A percentile compares a stretch with the other conserved stretches of the same genome.
These are phyloP conservation scores for Nibea coibor DNA, from an alignment of 2,113 vertebrate species.

Conservation along the genomic window DNA sequence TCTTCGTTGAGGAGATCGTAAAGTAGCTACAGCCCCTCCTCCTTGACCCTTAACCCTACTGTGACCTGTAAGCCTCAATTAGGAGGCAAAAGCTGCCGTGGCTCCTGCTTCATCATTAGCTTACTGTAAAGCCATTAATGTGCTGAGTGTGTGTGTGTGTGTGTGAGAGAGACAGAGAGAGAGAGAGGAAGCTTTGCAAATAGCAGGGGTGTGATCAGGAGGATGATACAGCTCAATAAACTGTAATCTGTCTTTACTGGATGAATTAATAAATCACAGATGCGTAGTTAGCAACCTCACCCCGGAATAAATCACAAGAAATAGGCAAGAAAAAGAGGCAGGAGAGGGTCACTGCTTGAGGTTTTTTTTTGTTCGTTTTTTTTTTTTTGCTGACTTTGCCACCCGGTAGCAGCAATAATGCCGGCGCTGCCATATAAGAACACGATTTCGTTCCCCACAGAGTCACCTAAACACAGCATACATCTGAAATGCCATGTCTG, in stretches of 20 bases:
- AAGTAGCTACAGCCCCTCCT: slow-evolving; percentile 30
- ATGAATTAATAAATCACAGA: slow-evolving; percentile 25
- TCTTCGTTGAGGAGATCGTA: slow-evolving; percentile 16
- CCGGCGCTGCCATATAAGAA: neutral
- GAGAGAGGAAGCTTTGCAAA: slow-evolving; percentile 31
- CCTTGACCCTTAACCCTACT: slow-evolving; percentile 26
- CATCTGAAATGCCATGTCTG: neutral
- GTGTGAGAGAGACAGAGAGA: neutral
- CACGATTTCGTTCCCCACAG: neutral
- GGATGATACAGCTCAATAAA: slow-evolving; percentile 43
- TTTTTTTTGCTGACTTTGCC: neutral
- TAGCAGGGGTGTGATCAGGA: slow-evolving; percentile 26
- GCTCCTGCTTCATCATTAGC: slow-evolving; percentile 67
- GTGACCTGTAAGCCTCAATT: slow-evolving; percentile 56
- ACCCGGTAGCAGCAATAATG: neutral
- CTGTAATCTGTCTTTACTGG: slow-evolving; percentile 33
- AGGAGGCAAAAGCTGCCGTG: slow-evolving; percentile 39
- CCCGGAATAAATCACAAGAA: slow-evolving; percentile 20
- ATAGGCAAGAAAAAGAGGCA: neutral
- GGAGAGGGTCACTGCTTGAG: neutral
- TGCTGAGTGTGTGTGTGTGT: slow-evolving; percentile 31
- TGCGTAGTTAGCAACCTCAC: neutral
- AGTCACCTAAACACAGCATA: neutral
- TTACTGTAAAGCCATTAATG: slow-evolving; percentile 75
- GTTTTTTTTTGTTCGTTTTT: neutral